Conservation (phyloP, 1,140 invertebrate genomes). For the Drosophila neocordata region DNA sequence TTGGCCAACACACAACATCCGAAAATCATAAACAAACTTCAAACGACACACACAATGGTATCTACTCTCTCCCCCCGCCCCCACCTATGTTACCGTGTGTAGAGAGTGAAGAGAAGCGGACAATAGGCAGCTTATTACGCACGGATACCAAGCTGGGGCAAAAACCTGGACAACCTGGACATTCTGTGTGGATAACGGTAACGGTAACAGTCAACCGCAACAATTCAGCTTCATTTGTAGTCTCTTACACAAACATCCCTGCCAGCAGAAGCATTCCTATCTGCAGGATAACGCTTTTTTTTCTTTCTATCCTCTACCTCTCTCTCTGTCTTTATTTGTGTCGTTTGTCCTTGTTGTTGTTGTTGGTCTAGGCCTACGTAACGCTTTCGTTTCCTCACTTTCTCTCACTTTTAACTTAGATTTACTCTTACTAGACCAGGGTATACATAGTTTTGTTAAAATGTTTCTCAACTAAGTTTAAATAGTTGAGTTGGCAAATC, state of each 20-base stretch:
- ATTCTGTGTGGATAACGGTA: constrained; percentile 5
- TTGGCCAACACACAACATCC: constrained; percentile 58
- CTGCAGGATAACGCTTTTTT: constrained; percentile 8
- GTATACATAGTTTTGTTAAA: neutral
- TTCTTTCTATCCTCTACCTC: neutral
- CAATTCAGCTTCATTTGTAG: constrained; percentile 70
- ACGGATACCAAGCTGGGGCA: constrained; percentile 42
- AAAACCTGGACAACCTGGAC: constrained; percentile 9
- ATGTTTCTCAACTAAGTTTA: no score
- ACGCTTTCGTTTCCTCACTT: constrained; percentile 36
- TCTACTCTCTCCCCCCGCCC: neutral
- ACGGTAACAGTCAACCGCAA: constrained; percentile 50
- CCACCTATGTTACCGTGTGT: neutral
- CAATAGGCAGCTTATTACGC: constrained; percentile 68
- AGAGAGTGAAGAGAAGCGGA: constrained; percentile 18
- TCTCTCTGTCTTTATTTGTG: neutral
- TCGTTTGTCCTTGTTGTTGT: constrained; percentile 6
- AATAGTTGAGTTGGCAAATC: no score
- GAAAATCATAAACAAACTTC: constrained; percentile 82
- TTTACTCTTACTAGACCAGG: neutral
- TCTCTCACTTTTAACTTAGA: constrained; percentile 26
- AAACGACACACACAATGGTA: constrained; percentile 69
- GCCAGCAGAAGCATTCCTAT: constrained; percentile 30
- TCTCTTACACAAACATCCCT: constrained; percentile 14
- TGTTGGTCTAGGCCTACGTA: constrained; percentile 28